These are phyloP conservation scores for Sula dactylatra DNA, from an alignment of 2,113 vertebrate genomes.

Conservation along the genomic window DNA sequence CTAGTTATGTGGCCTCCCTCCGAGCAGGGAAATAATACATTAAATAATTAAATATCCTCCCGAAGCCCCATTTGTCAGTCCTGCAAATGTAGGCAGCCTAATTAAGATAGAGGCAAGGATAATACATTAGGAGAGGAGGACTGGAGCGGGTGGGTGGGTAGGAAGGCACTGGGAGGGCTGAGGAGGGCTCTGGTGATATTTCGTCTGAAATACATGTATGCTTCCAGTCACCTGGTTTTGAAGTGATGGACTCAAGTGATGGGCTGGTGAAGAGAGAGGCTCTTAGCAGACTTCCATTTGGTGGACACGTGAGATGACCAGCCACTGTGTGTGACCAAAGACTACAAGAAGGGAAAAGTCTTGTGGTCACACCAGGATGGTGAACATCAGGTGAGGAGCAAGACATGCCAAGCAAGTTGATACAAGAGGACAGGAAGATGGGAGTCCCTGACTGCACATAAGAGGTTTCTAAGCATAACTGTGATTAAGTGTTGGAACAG, in stretches of 20 bases:
- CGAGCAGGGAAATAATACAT: background rate
- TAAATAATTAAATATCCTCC: background rate
- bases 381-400: background rate
- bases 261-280: background rate
- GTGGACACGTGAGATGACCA: background rate
- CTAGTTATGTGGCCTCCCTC: background rate
- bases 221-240: background rate
- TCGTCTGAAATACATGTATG: fast-evolving
- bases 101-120: background rate
- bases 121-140: background rate
- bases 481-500: background rate
- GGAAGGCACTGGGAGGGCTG: background rate
- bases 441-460: background rate
- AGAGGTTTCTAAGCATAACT: background rate
- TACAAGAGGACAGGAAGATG: background rate
- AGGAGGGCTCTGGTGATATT: background rate
- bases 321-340: background rate
- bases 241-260: background rate
- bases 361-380: background rate
- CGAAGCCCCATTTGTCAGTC: background rate
- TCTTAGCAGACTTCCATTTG: background rate
- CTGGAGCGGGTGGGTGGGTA: background rate
- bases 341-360: no score
- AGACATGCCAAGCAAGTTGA: background rate
- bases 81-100: background rate